Evolutionary conservation across 2,113 vertebrate species (phyloP).

Genomic region (Lutjanus erythropterus): DNA sequence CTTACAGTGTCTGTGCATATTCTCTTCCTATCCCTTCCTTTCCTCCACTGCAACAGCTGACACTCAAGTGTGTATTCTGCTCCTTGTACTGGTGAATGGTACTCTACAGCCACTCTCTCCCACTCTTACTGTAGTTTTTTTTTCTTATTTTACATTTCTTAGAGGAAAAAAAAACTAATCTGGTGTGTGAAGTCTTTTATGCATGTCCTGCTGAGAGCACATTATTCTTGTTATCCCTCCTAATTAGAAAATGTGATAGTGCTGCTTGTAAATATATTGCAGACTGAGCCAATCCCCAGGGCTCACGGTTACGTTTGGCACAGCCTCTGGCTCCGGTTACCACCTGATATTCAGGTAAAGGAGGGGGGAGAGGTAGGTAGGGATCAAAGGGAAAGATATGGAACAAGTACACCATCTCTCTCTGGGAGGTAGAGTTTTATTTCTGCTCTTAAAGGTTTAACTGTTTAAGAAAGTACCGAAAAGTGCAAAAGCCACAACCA

Average conservation of each 20-base stretch:
- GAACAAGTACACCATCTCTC: slow-evolving; percentile 48
- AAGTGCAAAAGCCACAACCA: slow-evolving; percentile 61
- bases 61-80: slow-evolving; percentile 48
- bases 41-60: slow-evolving; percentile 41
- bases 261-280: slow-evolving; percentile 72
- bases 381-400: slow-evolving; percentile 63
- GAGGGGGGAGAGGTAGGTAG: slow-evolving; percentile 1
- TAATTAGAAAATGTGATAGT: slow-evolving; percentile 85
- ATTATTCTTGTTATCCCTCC: slow-evolving; percentile 74
- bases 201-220: slow-evolving; percentile 70
- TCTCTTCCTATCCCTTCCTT: slow-evolving; percentile 23
- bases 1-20: slow-evolving; percentile 45
- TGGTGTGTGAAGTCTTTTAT: slow-evolving; percentile 62
- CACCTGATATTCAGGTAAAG: slow-evolving; percentile 56
- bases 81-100: slow-evolving; percentile 61
- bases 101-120: slow-evolving; percentile 35
- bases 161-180: slow-evolving; percentile 52
- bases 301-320: slow-evolving; percentile 68
- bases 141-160: slow-evolving; percentile 1
- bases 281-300: slow-evolving; percentile 55
- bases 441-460: slow-evolving; percentile 64
- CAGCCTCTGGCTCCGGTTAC: slow-evolving; percentile 46
- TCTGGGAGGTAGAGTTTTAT: slow-evolving; percentile 52
- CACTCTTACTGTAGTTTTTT: slow-evolving; percentile 56
- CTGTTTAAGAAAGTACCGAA: slow-evolving; percentile 72